A percentile compares a stretch with the other conserved stretches of the same genome.
phyloP scores from a whole-genome alignment of 1,140 invertebrate genomes.

The Cyclargus thomasi region DNA sequence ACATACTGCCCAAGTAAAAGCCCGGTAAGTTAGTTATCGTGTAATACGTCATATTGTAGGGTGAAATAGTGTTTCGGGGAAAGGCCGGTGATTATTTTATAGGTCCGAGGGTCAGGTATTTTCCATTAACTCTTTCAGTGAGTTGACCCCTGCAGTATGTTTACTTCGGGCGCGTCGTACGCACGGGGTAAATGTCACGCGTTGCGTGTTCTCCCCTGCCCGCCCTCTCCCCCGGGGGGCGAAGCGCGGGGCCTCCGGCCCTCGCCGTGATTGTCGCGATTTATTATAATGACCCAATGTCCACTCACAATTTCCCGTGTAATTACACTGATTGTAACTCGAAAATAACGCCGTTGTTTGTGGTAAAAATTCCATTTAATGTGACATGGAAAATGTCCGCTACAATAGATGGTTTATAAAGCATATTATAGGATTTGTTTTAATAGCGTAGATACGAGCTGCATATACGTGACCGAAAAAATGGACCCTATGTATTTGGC shows the following conservation, averaged over 20 bases:
- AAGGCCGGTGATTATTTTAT: background rate
- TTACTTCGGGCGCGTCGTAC: background rate
- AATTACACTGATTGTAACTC: background rate
- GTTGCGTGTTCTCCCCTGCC: constrained; percentile 3
- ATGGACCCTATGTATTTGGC: too few relatives aligned
- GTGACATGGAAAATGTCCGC: too few relatives aligned
- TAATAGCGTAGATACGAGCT: too few relatives aligned
- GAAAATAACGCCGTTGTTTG: background rate
- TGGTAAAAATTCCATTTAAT: background rate
- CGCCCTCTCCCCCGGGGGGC: background rate
- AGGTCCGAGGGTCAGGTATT: background rate
- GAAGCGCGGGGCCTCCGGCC: background rate
- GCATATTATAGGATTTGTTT: too few relatives aligned
- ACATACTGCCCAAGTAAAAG: too few relatives aligned
- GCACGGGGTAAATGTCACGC: constrained; percentile 21
- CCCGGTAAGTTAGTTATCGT: too few relatives aligned
- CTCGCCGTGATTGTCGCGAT: background rate
- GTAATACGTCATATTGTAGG: background rate
- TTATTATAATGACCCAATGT: background rate
- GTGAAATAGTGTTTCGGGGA: background rate
- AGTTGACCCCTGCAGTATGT: constrained; percentile 17
- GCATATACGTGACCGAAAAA: too few relatives aligned
- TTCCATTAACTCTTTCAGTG: background rate
- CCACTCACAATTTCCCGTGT: background rate
- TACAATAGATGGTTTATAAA: too few relatives aligned